Evolutionary conservation across 2,113 vertebrate genomes (phyloP), one percentile per base, ranked within the genome.

Genomic region (Arizona elegans): DNA sequence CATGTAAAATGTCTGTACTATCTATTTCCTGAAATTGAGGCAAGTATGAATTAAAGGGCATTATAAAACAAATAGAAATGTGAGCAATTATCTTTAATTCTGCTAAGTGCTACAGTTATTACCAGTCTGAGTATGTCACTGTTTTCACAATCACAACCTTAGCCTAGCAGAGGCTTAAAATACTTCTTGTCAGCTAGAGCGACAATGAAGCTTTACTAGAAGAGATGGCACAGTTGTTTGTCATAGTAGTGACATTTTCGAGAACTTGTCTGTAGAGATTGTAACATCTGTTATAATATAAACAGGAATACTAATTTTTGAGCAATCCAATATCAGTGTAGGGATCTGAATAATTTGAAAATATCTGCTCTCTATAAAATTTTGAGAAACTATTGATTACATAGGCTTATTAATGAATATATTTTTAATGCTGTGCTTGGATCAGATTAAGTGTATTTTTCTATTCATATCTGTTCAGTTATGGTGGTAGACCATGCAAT

Each of bases 11-110:
- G 86, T 97, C 95, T 96, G 81, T 88, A 55, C 7, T n/a, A 95
- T 91, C 90, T 96, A 91, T 93, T 93, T 58, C 88, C 95, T 65
- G 91, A 95, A 95, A 93, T 24, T 88, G 91, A 95, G 95, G 93
- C 92, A 81, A 65, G 5, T 96, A 92, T 95, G 95, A 96, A 24
- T 88, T 70, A 94, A 95, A 75, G 88, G 95, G 88, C 93, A 90
- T 62, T 19, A 50, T 70, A 43, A 81, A 92, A 95, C 91, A 87
- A 96, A 95, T 38, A 90, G 92, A 43, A 65, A 85, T 88, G 91
- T 0, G 55, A 93, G 58, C 86, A 93, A 19, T 92, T 94, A 81
- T 94, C 11, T n/a, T 5, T 90, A 10, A 24, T 94, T 89, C 6
- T 1, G 88, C 24, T 94, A 90, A 88, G 21, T 95, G 96, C 96